Evolutionary conservation across 2,113 vertebrate species (phyloP).

Genomic region (Rhinichthys klamathensis): DNA sequence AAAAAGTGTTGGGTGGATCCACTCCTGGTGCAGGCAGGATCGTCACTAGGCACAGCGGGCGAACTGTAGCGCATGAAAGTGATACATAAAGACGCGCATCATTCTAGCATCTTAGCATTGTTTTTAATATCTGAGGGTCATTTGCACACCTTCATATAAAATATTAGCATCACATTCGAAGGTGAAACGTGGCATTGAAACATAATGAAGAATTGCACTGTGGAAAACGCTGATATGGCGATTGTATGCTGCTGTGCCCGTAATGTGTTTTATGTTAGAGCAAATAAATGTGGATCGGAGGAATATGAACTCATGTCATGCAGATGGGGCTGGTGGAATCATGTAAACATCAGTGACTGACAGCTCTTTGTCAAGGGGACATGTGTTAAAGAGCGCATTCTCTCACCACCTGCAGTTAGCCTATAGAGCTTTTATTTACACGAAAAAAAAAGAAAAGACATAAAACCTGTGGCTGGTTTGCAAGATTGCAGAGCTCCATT

Average conservation of each 20-base stretch:
- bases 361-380: slow-evolving; percentile 42
- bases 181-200: not conserved
- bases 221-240: slow-evolving; percentile 24
- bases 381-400: not conserved
- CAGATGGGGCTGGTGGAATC: slow-evolving; percentile 54
- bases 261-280: slow-evolving; percentile 25
- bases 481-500: not conserved
- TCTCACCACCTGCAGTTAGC: not conserved
- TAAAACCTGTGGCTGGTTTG: too few relatives aligned
- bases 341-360: slow-evolving; percentile 66
- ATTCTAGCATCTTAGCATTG: not conserved
- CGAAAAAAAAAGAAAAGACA: not conserved
- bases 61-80: not conserved
- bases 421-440: not conserved
- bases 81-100: not conserved
- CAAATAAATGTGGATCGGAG: not conserved
- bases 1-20: slow-evolving; percentile 23
- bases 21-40: slow-evolving; percentile 2
- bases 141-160: not conserved
- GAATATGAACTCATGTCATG: not conserved
- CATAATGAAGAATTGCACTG: not conserved
- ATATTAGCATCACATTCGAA: not conserved
- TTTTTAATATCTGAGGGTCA: not conserved
- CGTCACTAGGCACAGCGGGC: not conserved
- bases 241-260: slow-evolving; percentile 16